Conservation (phyloP, 2,888 invertebrate species). For the Scaptomyza caliginosa region DNA sequence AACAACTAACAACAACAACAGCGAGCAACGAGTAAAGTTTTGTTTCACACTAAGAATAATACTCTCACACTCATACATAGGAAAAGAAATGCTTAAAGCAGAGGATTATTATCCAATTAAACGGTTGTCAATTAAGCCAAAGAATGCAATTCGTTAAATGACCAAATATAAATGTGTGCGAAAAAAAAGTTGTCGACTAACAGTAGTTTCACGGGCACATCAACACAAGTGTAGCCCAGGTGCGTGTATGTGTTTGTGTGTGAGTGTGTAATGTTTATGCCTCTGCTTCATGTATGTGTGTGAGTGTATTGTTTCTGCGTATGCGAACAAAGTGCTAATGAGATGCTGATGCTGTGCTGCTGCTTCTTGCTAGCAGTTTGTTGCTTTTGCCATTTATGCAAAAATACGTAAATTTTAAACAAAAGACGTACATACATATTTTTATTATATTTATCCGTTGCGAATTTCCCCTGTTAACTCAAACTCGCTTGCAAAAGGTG, state of each 20-base stretch:
- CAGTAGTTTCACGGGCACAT: slow-evolving; percentile 74
- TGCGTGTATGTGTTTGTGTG: slow-evolving; percentile 19
- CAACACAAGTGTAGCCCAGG: slow-evolving; percentile 18
- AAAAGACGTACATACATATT: slow-evolving; percentile 62
- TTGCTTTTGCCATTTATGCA: slow-evolving; percentile 78
- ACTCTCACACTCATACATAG: slow-evolving; percentile 25
- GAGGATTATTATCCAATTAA: slow-evolving; percentile 68
- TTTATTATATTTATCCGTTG: slow-evolving; percentile 62
- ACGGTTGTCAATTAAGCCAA: slow-evolving; percentile 48
- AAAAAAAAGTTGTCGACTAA: slow-evolving; percentile 48
- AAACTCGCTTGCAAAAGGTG: slow-evolving; percentile 66
- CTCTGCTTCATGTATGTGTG: slow-evolving; percentile 7
- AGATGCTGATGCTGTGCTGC: slow-evolving; percentile 66
- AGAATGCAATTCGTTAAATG: slow-evolving; percentile 63
- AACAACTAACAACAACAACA: slow-evolving; percentile 53
- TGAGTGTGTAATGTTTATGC: slow-evolving; percentile 38
- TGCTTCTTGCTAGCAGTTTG: slow-evolving; percentile 53
- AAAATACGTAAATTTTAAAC: slow-evolving; percentile 68
- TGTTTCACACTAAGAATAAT: slow-evolving; percentile 27
- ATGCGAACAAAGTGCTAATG: slow-evolving; percentile 67
- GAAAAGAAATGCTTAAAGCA: slow-evolving; percentile 14
- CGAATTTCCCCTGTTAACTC: slow-evolving; percentile 55
- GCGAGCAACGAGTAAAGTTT: slow-evolving; percentile 40
- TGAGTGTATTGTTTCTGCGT: slow-evolving; percentile 22
- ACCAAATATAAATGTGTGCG: slow-evolving; percentile 33